Evolutionary conservation across 2,888 invertebrate species (phyloP).

Genomic region (Elgonia sp.): DNA sequence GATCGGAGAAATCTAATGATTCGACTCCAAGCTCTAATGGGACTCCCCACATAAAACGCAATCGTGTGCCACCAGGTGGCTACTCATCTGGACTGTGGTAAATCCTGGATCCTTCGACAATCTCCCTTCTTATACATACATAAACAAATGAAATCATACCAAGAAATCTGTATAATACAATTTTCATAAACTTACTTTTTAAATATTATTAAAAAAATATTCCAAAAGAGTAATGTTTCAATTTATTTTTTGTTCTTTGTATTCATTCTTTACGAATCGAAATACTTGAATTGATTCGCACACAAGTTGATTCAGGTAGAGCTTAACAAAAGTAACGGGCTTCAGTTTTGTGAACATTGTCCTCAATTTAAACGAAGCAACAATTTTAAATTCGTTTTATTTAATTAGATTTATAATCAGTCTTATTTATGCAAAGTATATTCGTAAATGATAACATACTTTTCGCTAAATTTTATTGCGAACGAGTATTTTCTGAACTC

Average conservation of each 20-base stretch:
- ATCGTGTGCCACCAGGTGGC: conserved; percentile 91
- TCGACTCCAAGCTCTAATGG: conserved; percentile 82
- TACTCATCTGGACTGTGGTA: conserved; percentile 91
- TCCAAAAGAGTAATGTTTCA: neutral
- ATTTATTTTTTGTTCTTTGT: neutral
- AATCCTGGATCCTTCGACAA: conserved; percentile 78
- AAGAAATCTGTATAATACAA: conserved; percentile 59
- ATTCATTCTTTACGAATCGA: conserved; percentile 22
- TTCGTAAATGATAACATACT: conserved; percentile 12
- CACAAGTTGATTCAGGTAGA: conserved; percentile 62
- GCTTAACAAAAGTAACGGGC: conserved; percentile 34
- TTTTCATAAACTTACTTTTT: conserved; percentile 56
- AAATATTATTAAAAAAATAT: conserved; percentile 29
- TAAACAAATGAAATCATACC: conserved; percentile 42
- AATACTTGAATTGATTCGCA: conserved; percentile 42
- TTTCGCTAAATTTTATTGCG: neutral
- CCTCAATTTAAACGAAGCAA: conserved; percentile 7
- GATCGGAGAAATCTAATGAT: conserved; percentile 85
- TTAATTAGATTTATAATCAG: conserved; percentile 12
- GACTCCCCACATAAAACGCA: conserved; percentile 87
- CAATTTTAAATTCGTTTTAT: conserved; percentile 15
- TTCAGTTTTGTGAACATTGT: conserved; percentile 40
- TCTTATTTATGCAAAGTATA: conserved; percentile 36
- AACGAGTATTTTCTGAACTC: too few relatives aligned
- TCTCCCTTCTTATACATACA: conserved; percentile 36